Base-by-base conservation (phyloP, 2,888 invertebrate genomes). In the Cloeon dipterum region DNA sequence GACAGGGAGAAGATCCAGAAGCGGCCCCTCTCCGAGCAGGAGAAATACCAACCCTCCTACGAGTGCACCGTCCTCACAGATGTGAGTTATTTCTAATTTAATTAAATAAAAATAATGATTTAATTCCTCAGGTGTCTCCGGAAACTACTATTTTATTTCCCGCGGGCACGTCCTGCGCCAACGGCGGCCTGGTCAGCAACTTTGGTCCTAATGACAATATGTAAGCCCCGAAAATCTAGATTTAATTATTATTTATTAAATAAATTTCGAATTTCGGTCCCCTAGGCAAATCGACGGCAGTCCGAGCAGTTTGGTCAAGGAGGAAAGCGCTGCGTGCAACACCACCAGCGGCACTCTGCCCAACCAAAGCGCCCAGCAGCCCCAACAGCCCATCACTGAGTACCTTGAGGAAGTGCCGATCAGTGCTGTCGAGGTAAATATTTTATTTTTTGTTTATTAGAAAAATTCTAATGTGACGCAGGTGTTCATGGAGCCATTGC, bases 41-140 rank as follows among this genome's bases (percentile, higher is more conserved):
- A 89, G 45, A 91, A 91, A 54, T 91, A 78, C 56, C 93, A 93
- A 55, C 88, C 88, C 0, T 89, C 91, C 32, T 94, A 85, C 55
- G 91, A 91, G 42, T 89, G 88, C 52, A 94, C 94, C 26, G 83
- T 93, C 7, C 69, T 91, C 39, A 78, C 76, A 45, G 88, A 89
- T 55, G 85, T 88, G 58, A 67, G 71, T 34, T 40, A 23, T 35
- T 14, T 38, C 34, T 37, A 29, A 16, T 37, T 38, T 42, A 26
- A 20, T 10, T 14, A 34, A 23, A 33, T 10, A 29, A 11, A 26
- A 14, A 5, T 33, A n/a, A 23, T 40, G 23, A 8, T 40, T 34
- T 8, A 11, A 47, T 39, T 42, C 53, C 49, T 43, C 56, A 71
- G 71, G 53, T 71, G 45, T 63, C 70, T 16, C 63, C 62, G 46